Conservation (phyloP, 2,888 invertebrate species). For the Dryobota labecula region DNA sequence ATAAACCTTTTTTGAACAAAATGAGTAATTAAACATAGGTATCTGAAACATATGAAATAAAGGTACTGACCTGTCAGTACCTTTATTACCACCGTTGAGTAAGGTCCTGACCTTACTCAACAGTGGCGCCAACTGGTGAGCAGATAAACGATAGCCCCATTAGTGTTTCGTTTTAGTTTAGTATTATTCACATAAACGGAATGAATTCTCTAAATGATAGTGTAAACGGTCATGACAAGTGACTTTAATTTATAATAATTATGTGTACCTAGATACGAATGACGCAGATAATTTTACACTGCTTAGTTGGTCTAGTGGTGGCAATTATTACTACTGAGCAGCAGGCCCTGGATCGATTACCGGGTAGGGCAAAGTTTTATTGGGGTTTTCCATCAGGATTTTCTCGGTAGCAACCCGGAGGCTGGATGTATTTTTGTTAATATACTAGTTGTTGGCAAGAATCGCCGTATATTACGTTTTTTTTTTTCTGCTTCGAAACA, state of each 20-base stretch:
- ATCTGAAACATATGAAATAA: too few species aligned
- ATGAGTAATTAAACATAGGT: too few species aligned
- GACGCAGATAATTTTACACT: background rate
- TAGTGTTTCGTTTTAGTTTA: too few species aligned
- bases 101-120: too few species aligned
- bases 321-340: background rate
- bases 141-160: too few species aligned
- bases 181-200: background rate
- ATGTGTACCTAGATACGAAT: background rate
- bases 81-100: too few species aligned
- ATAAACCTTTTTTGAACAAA: too few species aligned
- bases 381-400: background rate
- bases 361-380: too few species aligned
- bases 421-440: background rate
- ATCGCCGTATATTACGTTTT: background rate
- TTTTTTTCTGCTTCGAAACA: too few species aligned
- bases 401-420: background rate
- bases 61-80: too few species aligned
- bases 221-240: background rate
- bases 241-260: constrained; percentile 2
- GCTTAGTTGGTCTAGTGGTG: background rate
- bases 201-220: background rate
- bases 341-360: background rate
- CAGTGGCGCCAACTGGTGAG: too few species aligned
- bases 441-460: background rate